Base-by-base conservation (phyloP, 37 sponge, comb jelly and placozoan species). In the Halisarca cf. caerulea region DNA sequence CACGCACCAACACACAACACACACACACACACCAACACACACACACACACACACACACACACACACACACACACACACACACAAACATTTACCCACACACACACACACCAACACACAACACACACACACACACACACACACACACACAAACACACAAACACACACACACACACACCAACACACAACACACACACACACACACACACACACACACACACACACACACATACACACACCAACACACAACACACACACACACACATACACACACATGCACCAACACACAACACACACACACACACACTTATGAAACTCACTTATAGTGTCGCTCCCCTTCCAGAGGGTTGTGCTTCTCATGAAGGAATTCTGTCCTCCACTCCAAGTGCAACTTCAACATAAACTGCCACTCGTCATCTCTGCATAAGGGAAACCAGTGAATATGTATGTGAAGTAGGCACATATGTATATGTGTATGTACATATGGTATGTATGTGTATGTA, bases 381-480 rank as follows among this genome's bases (percentile, higher is more conserved):
- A 94, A 42, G 80, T 94, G 95, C 32, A 94, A 83, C 83, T 90
- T 90, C 5, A 91, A 71, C 24, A 94, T 57, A 44, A 88, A 61
- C 72, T 80, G 58, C 95, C 95, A 94, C 60, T 94, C 90, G 21
- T 90, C 89, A 3, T 82, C 86, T 24, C 94, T 90, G 6, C 34
- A 44, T 15, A 66, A 15, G 47, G 68, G 42, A 9, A 44, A n/a
- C n/a, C 24, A 21, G 15, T 81, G 11, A 23, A 62, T 27, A 15
- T 62, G 64, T 62, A 62, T 27, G 15, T 5, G 5, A 27, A 23
- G 4, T 5, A 30, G 17, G 35, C 35, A 68, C 33, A 30, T 34
- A 68, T 27, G 4, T 27, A 68, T 34, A 30, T 27, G 17, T 34
- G 35, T 34, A 68, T 3, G 33, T 27, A 27, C 30, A 27, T 4